phyloP scores from a whole-genome alignment of 1,140 invertebrate species.

The Aphelinus atriplicis region DNA sequence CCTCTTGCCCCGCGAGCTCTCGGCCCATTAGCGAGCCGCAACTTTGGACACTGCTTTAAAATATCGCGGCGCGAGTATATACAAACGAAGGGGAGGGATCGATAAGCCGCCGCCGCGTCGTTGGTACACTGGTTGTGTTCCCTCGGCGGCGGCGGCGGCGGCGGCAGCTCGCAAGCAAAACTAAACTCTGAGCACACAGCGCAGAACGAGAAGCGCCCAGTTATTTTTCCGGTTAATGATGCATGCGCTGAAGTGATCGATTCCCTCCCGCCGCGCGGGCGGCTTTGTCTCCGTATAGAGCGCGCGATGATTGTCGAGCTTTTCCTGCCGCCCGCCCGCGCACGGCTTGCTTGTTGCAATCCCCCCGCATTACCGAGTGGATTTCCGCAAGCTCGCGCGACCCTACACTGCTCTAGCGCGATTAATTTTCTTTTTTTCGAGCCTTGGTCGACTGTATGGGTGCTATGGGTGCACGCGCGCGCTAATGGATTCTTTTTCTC shows the following conservation, averaged over 20 bases:
- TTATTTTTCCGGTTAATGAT: slow-evolving; percentile 18
- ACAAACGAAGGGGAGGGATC: slow-evolving; percentile 55
- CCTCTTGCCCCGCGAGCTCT: neutral
- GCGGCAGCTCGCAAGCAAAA: neutral
- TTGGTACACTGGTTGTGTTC: slow-evolving; percentile 49
- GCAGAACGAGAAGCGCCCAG: neutral
- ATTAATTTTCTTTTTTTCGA: too few relatives aligned
- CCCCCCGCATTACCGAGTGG: too few relatives aligned
- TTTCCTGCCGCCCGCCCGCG: neutral
- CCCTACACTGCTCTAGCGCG: too few relatives aligned
- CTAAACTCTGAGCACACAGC: neutral
- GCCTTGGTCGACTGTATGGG: too few relatives aligned
- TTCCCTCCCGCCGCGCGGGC: neutral
- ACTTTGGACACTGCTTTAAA: slow-evolving; percentile 4
- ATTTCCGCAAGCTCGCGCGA: too few relatives aligned
- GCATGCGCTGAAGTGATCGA: neutral
- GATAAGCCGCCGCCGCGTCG: slow-evolving; percentile 57
- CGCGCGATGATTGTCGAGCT: neutral
- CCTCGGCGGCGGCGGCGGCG: neutral
- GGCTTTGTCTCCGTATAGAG: too few relatives aligned
- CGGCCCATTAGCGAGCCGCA: slow-evolving; percentile 1
- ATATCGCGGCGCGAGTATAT: slow-evolving; percentile 23
- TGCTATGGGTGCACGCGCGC: too few relatives aligned
- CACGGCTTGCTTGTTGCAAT: too few relatives aligned
- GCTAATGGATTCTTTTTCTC: too few relatives aligned